These are phyloP conservation scores for Nomia melanderi DNA, from an alignment of 1,140 invertebrate species.

Conservation along the genomic window DNA sequence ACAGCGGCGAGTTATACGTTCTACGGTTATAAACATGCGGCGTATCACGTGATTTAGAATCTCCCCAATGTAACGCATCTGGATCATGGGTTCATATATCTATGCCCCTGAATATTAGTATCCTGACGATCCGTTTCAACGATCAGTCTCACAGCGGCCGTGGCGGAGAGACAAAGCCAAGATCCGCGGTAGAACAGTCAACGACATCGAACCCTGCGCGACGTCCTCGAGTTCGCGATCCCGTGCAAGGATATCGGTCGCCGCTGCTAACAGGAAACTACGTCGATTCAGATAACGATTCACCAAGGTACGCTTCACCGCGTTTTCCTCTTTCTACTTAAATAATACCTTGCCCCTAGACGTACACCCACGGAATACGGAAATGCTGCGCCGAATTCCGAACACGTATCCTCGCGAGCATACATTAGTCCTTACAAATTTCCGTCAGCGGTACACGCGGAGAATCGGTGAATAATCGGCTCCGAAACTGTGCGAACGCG, in stretches of 20 bases:
- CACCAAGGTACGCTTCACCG: not conserved
- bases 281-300: not conserved
- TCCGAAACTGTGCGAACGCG: not conserved
- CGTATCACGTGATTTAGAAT: constrained; percentile 62
- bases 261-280: not conserved
- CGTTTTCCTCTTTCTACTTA: not conserved
- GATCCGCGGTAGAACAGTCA: constrained; percentile 47
- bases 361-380: not conserved
- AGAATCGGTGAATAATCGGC: constrained; percentile 3
- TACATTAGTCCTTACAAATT: constrained; percentile 34
- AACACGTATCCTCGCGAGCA: not conserved
- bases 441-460: not conserved
- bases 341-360: not conserved
- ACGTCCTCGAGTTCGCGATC: not conserved
- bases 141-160: constrained; percentile 73
- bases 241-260: not conserved
- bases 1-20: constrained; percentile 18
- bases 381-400: not conserved
- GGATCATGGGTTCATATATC: constrained; percentile 56
- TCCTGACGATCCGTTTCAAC: constrained; percentile 68
- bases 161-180: constrained; percentile 66
- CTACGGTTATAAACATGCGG: constrained; percentile 43
- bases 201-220: not conserved
- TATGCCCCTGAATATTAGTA: constrained; percentile 69
- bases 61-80: constrained; percentile 64